Percentiles rank a stretch among this genome's conserved stretches.
Conservation (phyloP, 2,888 invertebrate genomes). For the Nomada flava region DNA sequence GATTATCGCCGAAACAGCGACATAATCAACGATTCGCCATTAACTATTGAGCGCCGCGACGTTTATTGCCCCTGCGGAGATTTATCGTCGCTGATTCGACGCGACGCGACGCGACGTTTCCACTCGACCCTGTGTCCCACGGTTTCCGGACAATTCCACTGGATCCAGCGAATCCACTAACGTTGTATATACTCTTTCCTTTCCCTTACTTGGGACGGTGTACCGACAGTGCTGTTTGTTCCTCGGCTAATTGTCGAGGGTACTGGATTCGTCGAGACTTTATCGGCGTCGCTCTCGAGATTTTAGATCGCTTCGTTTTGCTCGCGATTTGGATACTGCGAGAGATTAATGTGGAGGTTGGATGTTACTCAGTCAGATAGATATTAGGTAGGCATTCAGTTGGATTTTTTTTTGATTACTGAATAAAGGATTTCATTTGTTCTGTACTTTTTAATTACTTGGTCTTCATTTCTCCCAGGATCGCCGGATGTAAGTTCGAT, state of each 20-base stretch:
- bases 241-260: slow-evolving; percentile 15
- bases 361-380: too few relatives aligned
- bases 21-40: slow-evolving; percentile 65
- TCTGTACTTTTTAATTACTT: too few relatives aligned
- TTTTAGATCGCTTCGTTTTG: neutral
- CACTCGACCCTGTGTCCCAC: slow-evolving; percentile 44
- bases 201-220: neutral
- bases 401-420: too few relatives aligned
- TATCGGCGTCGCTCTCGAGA: neutral
- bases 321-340: neutral
- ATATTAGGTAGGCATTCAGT: too few relatives aligned
- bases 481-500: too few relatives aligned
- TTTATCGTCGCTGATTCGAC: slow-evolving; percentile 61
- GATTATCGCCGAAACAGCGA: slow-evolving; percentile 66
- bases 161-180: neutral
- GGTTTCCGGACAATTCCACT: slow-evolving; percentile 44
- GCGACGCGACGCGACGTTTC: slow-evolving; percentile 42
- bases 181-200: neutral
- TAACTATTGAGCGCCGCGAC: slow-evolving; percentile 60
- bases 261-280: too few relatives aligned
- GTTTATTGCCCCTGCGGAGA: slow-evolving; percentile 63
- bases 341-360: neutral
- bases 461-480: too few relatives aligned
- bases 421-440: too few relatives aligned
- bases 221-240: neutral